Conservation (phyloP, 2,888 invertebrate genomes). For the Cantharis lateralis region DNA sequence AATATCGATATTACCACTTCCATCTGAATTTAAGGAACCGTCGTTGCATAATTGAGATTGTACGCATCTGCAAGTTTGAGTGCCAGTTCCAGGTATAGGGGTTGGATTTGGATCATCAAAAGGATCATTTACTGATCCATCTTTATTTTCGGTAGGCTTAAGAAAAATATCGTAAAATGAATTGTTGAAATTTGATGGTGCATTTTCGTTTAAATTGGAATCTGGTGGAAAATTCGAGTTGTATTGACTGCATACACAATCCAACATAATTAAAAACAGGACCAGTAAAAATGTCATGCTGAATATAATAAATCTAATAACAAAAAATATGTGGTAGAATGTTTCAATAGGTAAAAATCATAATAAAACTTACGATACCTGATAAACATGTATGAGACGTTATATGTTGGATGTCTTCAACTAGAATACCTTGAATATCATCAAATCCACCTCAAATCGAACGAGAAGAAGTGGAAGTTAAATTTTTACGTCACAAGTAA, state of each 20-base stretch:
- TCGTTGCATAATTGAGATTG: conserved; percentile 55
- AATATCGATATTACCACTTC: conserved; percentile 71
- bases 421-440: conserved; percentile 26
- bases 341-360: background rate
- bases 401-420: conserved; percentile 12
- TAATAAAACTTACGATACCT: background rate
- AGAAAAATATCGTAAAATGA: too few species aligned
- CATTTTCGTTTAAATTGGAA: too few species aligned
- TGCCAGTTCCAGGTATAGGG: too few species aligned
- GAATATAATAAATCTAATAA: background rate
- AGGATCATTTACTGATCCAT: too few species aligned
- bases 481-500: conserved; percentile 19
- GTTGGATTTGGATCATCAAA: too few species aligned
- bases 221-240: background rate
- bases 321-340: background rate
- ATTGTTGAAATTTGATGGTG: too few species aligned
- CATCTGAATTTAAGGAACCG: too few species aligned
- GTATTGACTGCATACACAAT: background rate
- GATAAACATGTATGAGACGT: background rate
- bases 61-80: conserved; percentile 66
- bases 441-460: background rate
- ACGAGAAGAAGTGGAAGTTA: conserved; percentile 7
- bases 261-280: background rate
- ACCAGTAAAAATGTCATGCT: background rate
- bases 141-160: too few species aligned